phyloP scores from a whole-genome alignment of 2,888 invertebrate species.

The Epinotia nisella region DNA sequence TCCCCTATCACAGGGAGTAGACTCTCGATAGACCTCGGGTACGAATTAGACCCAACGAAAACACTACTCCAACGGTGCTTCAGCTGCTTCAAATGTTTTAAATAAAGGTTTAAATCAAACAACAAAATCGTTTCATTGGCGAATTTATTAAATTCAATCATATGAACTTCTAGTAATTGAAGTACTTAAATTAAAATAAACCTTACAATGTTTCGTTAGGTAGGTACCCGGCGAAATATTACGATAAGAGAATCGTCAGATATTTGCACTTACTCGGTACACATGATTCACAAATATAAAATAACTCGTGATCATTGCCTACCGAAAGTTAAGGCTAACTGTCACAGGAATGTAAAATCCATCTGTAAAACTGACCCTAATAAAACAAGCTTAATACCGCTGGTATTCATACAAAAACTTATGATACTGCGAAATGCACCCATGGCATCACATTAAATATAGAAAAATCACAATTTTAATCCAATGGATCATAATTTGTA shows the following conservation, averaged over 20 bases:
- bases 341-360: slow-evolving; percentile 66
- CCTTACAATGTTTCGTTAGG: slow-evolving; percentile 68
- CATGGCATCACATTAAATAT: slow-evolving; percentile 46
- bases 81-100: slow-evolving; percentile 67
- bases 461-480: slow-evolving; percentile 40
- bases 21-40: slow-evolving; percentile 59
- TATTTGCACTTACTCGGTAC: slow-evolving; percentile 65
- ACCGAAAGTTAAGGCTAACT: neutral
- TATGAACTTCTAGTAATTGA: slow-evolving; percentile 79
- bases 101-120: slow-evolving; percentile 68
- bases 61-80: slow-evolving; percentile 62
- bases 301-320: slow-evolving; percentile 18
- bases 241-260: slow-evolving; percentile 64
- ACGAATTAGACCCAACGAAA: slow-evolving; percentile 52
- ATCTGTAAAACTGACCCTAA: slow-evolving; percentile 48
- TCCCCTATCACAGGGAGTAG: slow-evolving; percentile 57
- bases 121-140: slow-evolving; percentile 63
- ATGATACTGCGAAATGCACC: slow-evolving; percentile 47
- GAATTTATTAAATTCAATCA: slow-evolving; percentile 85
- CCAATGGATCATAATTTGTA: slow-evolving; percentile 29
- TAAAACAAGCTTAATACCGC: slow-evolving; percentile 29
- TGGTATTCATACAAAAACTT: slow-evolving; percentile 43
- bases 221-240: slow-evolving; percentile 73
- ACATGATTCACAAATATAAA: slow-evolving; percentile 53
- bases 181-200: slow-evolving; percentile 72